Evolutionary conservation across 2,888 invertebrate species (phyloP).

Genomic region (Abscondita cerata): DNA sequence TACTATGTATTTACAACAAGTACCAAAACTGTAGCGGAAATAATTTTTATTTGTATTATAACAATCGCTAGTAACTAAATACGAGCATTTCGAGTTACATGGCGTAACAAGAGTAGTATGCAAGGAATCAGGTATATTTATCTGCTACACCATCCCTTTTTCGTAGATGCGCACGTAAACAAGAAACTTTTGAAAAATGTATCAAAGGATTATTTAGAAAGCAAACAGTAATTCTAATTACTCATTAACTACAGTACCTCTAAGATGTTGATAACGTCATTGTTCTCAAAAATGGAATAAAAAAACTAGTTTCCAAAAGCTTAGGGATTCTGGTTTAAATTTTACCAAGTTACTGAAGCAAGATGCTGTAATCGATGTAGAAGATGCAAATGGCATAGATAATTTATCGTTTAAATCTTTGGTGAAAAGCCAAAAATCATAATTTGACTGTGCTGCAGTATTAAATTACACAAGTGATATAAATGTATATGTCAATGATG

Average conservation of each 20-base stretch:
- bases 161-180: constrained; percentile 77
- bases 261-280: constrained; percentile 64
- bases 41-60: too few species aligned
- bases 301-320: constrained; percentile 62
- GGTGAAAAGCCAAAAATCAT: too few species aligned
- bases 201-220: constrained; percentile 65
- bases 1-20: too few species aligned
- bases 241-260: constrained; percentile 84
- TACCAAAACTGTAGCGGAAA: too few species aligned
- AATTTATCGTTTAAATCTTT: too few species aligned
- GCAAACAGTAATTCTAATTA: constrained; percentile 78
- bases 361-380: too few species aligned
- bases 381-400: too few species aligned
- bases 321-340: constrained; percentile 73
- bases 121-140: constrained; percentile 76
- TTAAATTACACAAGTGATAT: too few species aligned
- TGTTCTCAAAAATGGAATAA: constrained; percentile 62
- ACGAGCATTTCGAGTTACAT: too few species aligned
- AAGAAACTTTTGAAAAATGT: constrained; percentile 74
- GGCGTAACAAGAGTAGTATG: constrained; percentile 71
- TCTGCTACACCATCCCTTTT: constrained; percentile 76
- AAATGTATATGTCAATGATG: too few species aligned
- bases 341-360: constrained; percentile 68
- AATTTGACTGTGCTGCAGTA: too few species aligned
- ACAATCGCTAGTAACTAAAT: too few species aligned